Base-by-base conservation (phyloP, 2,888 invertebrate genomes). In the Athalia circularis region DNA sequence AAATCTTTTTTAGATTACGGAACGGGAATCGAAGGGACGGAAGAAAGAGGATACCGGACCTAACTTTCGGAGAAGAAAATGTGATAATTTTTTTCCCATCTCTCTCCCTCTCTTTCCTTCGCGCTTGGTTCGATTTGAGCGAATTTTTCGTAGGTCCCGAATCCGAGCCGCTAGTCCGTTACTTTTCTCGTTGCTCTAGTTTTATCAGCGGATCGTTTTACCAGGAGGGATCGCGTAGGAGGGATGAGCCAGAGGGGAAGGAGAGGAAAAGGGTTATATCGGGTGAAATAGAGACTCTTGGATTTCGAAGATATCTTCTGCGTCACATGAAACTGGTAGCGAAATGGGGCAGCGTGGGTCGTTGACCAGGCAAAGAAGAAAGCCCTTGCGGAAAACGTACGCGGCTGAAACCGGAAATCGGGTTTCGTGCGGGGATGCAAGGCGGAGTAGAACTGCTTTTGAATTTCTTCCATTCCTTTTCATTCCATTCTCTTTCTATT, bases 251-350 rank as follows among this genome's bases (percentile, higher is more conserved):
- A 13, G 15, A 29, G 47, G 47, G 47, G 47, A 62, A 13, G 62
- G 13, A 13, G 4, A 13, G 15, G 29, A 62, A 29, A 72, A 52
- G 47, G 59, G 72, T 72, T 72, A 72, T 1, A 54, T 72, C 59
- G 72, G 57, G 72, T 59, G 47, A 72, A 72, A 72, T 72, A 72
- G 57, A 72, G 72, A 47, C 72, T 57, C 59, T 59, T 57, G 72
- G 43, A 15, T 72, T 72, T 59, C 59, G 13, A 15, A 57, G 47
- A 29, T 29, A 29, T 29, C 29, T 59, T 8, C 47, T 59, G 47
- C 57, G 45, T 29, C 57, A 59, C 29, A 29, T 29, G 29, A 29
- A 29, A 29, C 29, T 29, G 2, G 29, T 29, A 29, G 29, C 29
- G 29, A 29, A 29, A 29, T 29, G 29, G 29, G 52, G 29, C 43